Base-by-base conservation (phyloP, 2,888 invertebrate genomes). In the Troides oblongomaculatus region DNA sequence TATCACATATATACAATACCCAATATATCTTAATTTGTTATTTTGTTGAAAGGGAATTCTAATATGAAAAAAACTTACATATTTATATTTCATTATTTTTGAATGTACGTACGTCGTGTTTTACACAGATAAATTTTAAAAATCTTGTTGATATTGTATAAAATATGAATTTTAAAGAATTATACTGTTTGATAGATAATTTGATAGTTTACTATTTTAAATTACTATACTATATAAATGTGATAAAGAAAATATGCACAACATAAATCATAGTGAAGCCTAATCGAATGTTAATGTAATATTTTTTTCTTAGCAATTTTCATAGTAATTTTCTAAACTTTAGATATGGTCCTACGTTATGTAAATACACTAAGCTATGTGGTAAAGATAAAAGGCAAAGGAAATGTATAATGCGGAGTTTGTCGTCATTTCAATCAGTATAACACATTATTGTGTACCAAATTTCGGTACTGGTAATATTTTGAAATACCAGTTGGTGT, bases 191-290 rank as follows among this genome's bases (percentile, higher is more conserved):
- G 82, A 88, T 88, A 89, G 88, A 70, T 36, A 21, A 70, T 70
- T 70, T 59, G 56, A 60, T 70, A 81, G 79, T 77, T 83, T 74
- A 78, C 77, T 85, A 80, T 88, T 84, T 88, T 86, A 80, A 83
- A 66, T 7, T 84, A 83, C 81, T 86, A 82, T 89, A 87, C 56
- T 21, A 81, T 80, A 84, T 89, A 82, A 86, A 83, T 91, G 92
- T 92, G 92, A 92, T 92, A 92, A 88, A 85, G 82, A 81, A 84
- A 89, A 88, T 87, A 89, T 88, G 92, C 92, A 92, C 91, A 92
- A 92, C 82, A 87, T 88, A 84, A 89, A 83, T 84, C 81, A 86
- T 87, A 88, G 84, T 82, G 81, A 86, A 86, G 90, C 90, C 92
- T 92, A 90, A 90, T 89, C 85, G 84, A 86, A 87, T 82, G 82